Evolutionary conservation across 2,113 vertebrate species (phyloP), one percentile per base, ranked within the genome.

Genomic region (Cyanocitta stelleri): DNA sequence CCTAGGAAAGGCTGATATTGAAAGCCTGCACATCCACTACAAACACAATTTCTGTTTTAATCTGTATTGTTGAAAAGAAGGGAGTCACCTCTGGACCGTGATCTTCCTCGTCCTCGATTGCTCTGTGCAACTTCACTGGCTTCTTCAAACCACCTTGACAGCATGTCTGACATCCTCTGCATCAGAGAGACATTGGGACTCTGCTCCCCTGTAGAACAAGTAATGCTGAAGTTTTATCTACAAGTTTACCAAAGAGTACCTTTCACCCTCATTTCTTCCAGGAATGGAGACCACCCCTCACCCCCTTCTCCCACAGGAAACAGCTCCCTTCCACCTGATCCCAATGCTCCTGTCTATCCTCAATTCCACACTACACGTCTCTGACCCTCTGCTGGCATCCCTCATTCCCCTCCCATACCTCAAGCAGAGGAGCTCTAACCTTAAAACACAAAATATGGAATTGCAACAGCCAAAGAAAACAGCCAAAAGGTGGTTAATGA

Each of bases 91-190:
- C 98, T 97, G 75, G 99, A 98, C 20, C 98, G 98, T 11, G 98
- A 95, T 95, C 99, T 98, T 85, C 98, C 98, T 44, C 98, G 98
- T 77, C 99, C 98, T 98, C 99, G 98, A 96, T 97, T 99, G 98
- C 98, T 98, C 95, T 99, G 99, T 56, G 99, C 99, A 72, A 98
- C 98, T 95, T 99, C 99, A 39, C 99, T 99, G 92, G 99, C 99
- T 97, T 99, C 99, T 96, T 99, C 99, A 91, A 99, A 99, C 99
- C 99, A 99, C 44, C 99, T 98, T 24, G 99, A 99, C 83, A 99
- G 97, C 99, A 99, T 99, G 94, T 99, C 99, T 3, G 99, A 99
- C 99, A 99, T 99, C 95, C 99, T 98, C 97, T 99, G 99, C 99
- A 99, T 99, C 97, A 99, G 92, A 52, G 99, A 99, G 10, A 99